Evolutionary conservation across 1,140 invertebrate species (phyloP).

Genomic region (Pseudomyrmex gracilis): DNA sequence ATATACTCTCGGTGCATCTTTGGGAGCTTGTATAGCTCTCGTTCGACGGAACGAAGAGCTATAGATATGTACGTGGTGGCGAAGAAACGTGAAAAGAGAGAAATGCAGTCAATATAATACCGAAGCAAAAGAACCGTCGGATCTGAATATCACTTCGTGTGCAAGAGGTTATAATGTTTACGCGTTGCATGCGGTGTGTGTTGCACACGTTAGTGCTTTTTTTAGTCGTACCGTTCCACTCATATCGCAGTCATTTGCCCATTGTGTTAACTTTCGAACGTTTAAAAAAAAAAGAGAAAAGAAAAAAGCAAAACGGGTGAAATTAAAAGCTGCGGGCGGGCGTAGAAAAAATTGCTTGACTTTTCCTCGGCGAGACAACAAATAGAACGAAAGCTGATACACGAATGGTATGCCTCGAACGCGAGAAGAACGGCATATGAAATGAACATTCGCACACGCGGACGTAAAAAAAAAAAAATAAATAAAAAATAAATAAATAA

Average conservation of each 20-base stretch:
- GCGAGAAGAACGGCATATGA: background rate
- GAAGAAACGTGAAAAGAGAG: background rate
- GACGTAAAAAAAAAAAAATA: background rate
- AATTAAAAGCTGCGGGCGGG: conserved; percentile 18
- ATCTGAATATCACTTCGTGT: conserved; percentile 11
- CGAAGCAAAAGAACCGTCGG: conserved; percentile 3
- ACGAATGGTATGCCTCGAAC: background rate
- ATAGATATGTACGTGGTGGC: background rate
- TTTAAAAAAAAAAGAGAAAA: background rate
- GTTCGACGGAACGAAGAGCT: conserved; percentile 15
- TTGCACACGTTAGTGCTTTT: background rate
- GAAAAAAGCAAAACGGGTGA: background rate
- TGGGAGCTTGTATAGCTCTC: conserved; percentile 11
- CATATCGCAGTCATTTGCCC: conserved; percentile 12
- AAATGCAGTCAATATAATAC: conserved; percentile 47
- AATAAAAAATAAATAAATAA: too few relatives aligned
- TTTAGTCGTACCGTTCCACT: background rate
- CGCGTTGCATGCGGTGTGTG: background rate
- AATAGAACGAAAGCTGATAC: background rate
- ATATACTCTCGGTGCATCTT: conserved; percentile 27
- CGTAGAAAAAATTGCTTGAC: background rate
- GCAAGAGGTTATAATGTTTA: conserved; percentile 25
- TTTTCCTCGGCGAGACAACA: background rate
- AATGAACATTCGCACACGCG: background rate
- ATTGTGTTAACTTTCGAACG: background rate